Evolutionary conservation across 2,113 vertebrate genomes (phyloP).

Genomic region (Anthoscopus minutus): DNA sequence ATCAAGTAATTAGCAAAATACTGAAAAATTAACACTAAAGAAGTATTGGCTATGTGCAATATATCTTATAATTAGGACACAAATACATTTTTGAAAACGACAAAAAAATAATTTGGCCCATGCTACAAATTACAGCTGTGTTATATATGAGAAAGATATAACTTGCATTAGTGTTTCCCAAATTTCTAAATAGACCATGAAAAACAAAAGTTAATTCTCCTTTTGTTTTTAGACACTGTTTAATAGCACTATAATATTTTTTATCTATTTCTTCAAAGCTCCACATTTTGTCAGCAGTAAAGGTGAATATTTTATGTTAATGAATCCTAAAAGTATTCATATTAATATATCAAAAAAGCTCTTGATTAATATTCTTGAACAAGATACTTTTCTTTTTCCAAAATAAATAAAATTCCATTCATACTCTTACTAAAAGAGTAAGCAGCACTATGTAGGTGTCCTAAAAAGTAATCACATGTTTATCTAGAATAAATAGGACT

Average conservation of each 20-base stretch:
- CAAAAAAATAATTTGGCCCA: neutral
- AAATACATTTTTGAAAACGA: neutral
- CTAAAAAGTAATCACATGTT: neutral
- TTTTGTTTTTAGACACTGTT: neutral
- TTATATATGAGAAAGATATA: neutral
- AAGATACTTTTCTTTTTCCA: neutral
- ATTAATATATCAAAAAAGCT: neutral
- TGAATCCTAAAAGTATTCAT: neutral
- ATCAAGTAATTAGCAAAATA: neutral
- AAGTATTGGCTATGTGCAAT: neutral
- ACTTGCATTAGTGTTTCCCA: neutral
- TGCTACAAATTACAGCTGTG: neutral
- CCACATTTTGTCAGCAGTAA: neutral
- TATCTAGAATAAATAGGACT: neutral
- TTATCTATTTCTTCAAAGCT: neutral
- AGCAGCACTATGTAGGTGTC: neutral
- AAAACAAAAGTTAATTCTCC: neutral
- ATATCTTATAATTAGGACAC: neutral
- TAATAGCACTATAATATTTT: neutral
- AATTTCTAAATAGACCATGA: neutral
- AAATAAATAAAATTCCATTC: neutral
- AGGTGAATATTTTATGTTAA: neutral
- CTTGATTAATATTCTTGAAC: neutral
- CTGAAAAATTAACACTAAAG: neutral
- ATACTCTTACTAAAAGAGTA: neutral